Percentiles rank a stretch among this genome's conserved stretches.
Evolutionary conservation across 2,888 invertebrate species (phyloP).

Genomic region (Strigamia maritima): DNA sequence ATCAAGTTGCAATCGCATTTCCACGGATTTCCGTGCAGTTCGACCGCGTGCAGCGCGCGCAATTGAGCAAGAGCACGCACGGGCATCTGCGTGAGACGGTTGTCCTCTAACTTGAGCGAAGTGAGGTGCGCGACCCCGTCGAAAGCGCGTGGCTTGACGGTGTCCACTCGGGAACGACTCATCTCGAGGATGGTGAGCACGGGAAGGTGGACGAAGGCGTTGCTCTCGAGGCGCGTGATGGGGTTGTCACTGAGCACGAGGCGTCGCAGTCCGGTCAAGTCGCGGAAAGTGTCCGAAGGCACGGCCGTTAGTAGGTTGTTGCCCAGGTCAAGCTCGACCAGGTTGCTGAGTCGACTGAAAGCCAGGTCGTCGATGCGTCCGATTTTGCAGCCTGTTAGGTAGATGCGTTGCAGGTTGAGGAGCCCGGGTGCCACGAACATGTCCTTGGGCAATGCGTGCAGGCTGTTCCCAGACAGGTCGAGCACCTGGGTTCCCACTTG

Average conservation of each 20-base stretch:
- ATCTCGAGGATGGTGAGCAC: conserved; percentile 78
- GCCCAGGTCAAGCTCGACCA: conserved; percentile 83
- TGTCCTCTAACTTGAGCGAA: conserved; percentile 74
- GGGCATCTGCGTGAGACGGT: conserved; percentile 59
- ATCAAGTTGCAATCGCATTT: conserved; percentile 80
- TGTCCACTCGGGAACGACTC: conserved; percentile 75
- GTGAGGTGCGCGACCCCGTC: conserved; percentile 72
- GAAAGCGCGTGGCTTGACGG: conserved; percentile 73
- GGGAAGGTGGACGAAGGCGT: conserved; percentile 70
- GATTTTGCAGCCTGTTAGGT: conserved; percentile 76
- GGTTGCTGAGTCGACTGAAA: conserved; percentile 79
- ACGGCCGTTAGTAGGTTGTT: conserved; percentile 76
- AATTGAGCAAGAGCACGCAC: conserved; percentile 45
- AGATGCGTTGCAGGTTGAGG: conserved; percentile 80
- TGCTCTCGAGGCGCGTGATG: conserved; percentile 70
- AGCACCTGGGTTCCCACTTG: conserved; percentile 87
- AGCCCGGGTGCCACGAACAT: conserved; percentile 77
- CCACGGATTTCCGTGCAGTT: conserved; percentile 84
- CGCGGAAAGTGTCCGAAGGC: conserved; percentile 73
- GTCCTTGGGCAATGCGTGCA: conserved; percentile 76
- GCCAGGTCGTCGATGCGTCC: conserved; percentile 81
- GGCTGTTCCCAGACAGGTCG: conserved; percentile 81
- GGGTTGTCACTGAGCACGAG: conserved; percentile 77
- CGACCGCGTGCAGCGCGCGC: conserved; percentile 66
- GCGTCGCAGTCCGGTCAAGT: conserved; percentile 75